Conservation (phyloP, 2,113 vertebrate genomes). For the Mustela lutreola region DNA sequence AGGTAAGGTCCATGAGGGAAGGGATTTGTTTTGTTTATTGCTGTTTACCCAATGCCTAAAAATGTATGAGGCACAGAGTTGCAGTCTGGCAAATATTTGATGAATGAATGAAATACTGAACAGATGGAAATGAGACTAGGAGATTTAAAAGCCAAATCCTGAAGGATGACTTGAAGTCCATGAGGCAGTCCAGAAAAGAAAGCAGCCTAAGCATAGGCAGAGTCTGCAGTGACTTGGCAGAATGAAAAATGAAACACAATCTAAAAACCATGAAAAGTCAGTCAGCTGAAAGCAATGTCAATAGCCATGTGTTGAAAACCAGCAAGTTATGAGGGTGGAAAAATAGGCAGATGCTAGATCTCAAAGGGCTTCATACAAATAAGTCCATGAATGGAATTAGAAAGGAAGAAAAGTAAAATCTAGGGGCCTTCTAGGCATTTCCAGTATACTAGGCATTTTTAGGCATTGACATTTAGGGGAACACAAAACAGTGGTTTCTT, state of each 20-base stretch:
- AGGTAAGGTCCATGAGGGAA: background rate
- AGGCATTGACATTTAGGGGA: constrained; percentile 17
- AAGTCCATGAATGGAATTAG: background rate
- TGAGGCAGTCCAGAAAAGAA: background rate
- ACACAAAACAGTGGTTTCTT: constrained; percentile 36
- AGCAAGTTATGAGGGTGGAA: background rate
- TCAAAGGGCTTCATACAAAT: background rate
- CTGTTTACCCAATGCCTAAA: background rate
- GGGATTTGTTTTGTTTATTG: background rate
- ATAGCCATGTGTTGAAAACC: background rate
- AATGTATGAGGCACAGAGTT: background rate
- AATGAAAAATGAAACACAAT: background rate
- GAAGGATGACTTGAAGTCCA: background rate
- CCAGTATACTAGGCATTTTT: background rate
- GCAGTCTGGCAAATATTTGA: background rate
- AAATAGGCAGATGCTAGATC: background rate
- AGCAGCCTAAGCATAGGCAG: background rate
- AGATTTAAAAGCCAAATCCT: constrained; percentile 30
- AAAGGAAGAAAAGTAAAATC: constrained; percentile 20
- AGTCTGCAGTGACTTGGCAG: background rate
- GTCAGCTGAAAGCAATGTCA: background rate
- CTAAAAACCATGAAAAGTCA: background rate
- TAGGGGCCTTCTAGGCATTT: background rate
- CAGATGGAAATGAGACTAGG: background rate
- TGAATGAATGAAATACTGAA: constrained; percentile 41